Evolutionary conservation across 1,140 invertebrate species (phyloP), one percentile per base, ranked within the genome.

Genomic region (Philopotamus ludificatus): DNA sequence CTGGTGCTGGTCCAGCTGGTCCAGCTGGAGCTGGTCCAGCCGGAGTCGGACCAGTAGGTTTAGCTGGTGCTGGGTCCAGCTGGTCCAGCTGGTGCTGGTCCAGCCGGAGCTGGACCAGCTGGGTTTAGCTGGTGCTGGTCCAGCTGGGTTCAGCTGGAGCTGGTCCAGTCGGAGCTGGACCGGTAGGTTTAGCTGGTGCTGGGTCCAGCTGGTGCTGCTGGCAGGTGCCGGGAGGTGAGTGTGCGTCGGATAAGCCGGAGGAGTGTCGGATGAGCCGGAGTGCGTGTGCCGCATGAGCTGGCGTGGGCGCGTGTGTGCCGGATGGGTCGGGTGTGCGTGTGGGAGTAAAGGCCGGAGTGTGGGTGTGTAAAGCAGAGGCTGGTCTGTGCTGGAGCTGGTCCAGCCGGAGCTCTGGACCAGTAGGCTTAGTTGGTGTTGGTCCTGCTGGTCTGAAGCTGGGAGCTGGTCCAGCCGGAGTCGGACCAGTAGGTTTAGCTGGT

Each of bases 1-100:
- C n/a, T n/a, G n/a, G 10, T 34, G 47, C 53, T 65, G 49, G 49
- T 73, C 67, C 61, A 70, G 70, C 58, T 63, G 74, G 18, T 71
- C 71, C 41, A 66, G 54, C 20, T 62, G 1, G 3, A 21, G 45
- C 3, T 18, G 23, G 3, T 45, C 63, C 51, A 73, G 68, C 44
- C 63, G 61, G 42, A 70, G 71, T 10, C 66, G 70, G 1, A 57
- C 65, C 4, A n/a, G n/a, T n/a, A n/a, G n/a, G n/a, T n/a, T n/a
- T n/a, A n/a, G n/a, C n/a, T n/a, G n/a, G n/a, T n/a, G 51, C 45
- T 2, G 12, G 10, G 4, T 3, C 1, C 41, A 41, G 39, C 1
- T 49, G 28, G 10, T 3, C 7, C 3, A 4, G 1, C 10, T 18
- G 44, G 21, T 3, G 57, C 3, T 59, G 8, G 1, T 2, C 44